phyloP scores from a whole-genome alignment of 2,797 vertebrate species.

The Hypotaenidia philippensis region DNA sequence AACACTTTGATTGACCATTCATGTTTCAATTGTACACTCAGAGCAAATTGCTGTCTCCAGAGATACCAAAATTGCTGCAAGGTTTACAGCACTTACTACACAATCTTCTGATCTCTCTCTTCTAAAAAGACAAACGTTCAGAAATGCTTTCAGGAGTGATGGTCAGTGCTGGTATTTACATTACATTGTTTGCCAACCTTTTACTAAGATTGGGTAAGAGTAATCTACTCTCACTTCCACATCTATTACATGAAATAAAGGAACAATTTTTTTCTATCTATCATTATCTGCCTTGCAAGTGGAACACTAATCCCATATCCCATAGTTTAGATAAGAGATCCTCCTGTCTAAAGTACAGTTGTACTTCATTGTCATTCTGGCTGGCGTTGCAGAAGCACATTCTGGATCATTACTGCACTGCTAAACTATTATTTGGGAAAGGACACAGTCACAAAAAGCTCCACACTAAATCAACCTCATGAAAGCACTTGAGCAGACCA shows the following conservation, averaged over 20 bases:
- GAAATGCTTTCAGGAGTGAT: not conserved
- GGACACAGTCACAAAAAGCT: not conserved
- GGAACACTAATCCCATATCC: not conserved
- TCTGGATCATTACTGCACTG: not conserved
- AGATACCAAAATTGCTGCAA: not conserved
- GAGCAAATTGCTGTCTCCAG: not conserved
- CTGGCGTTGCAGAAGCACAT: conserved; percentile 22
- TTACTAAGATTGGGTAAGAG: not conserved
- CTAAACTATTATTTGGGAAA: conserved; percentile 10
- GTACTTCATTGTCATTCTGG: not conserved
- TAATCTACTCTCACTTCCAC: not conserved
- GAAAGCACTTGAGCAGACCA: not conserved
- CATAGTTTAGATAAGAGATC: not conserved
- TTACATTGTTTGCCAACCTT: not conserved
- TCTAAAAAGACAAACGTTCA: not conserved
- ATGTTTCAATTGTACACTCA: not conserved
- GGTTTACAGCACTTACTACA: not conserved
- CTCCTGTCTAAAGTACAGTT: not conserved
- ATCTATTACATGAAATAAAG: not conserved
- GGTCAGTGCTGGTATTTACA: not conserved
- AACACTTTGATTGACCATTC: not conserved
- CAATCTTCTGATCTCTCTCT: not conserved
- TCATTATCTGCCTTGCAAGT: not conserved
- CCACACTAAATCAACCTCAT: not conserved
- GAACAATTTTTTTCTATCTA: not conserved